Conservation (phyloP, 2,888 invertebrate genomes). For the Eupithecia subfuscata region DNA sequence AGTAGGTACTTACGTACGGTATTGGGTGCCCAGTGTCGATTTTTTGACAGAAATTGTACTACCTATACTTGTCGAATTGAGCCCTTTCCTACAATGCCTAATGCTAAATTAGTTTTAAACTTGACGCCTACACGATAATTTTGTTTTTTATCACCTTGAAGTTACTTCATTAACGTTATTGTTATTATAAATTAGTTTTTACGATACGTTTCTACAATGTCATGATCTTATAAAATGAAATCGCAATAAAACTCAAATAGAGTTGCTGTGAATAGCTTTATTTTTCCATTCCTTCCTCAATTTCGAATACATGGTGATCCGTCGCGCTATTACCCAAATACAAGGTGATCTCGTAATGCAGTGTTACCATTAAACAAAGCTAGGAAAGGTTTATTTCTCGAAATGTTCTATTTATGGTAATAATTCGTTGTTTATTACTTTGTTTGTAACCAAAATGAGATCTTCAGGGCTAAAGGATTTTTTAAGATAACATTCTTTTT, state of each 20-base stretch:
- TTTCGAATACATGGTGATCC: slow-evolving; percentile 37
- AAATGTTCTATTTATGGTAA: slow-evolving; percentile 51
- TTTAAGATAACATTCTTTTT: not conserved
- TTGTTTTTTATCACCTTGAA: no score
- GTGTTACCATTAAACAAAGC: slow-evolving; percentile 45
- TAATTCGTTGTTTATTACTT: slow-evolving; percentile 45
- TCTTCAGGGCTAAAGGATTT: not conserved
- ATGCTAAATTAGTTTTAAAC: no score
- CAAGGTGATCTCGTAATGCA: slow-evolving; percentile 42
- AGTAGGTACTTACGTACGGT: no score
- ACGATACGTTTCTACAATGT: not conserved
- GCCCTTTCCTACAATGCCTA: no score
- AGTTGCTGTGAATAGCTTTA: slow-evolving; percentile 37
- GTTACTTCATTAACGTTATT: no score
- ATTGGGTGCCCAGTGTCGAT: no score
- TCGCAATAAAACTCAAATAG: not conserved
- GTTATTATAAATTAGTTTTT: not conserved
- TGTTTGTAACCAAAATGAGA: slow-evolving; percentile 40
- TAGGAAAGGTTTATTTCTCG: slow-evolving; percentile 45
- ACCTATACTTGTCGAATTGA: no score
- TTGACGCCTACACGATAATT: no score
- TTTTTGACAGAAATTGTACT: no score
- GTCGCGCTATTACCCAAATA: slow-evolving; percentile 39
- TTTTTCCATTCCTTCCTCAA: slow-evolving; percentile 39
- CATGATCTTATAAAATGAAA: not conserved